Evolutionary conservation across 1,140 invertebrate genomes (phyloP).

Genomic region (Zophobas atratus): DNA sequence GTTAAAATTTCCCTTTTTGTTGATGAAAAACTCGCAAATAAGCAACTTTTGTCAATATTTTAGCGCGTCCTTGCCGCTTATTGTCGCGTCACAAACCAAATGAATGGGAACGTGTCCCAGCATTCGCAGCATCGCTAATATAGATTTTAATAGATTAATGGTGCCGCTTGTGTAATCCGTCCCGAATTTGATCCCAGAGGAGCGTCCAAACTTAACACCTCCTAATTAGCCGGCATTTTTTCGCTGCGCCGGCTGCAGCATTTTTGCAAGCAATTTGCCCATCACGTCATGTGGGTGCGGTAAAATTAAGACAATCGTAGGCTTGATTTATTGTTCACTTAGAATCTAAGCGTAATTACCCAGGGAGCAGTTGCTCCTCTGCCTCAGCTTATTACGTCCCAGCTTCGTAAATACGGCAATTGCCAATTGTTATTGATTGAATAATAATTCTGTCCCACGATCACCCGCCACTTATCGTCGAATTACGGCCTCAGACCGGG

Average conservation of each 20-base stretch:
- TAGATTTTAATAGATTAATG: background rate
- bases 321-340: slow-evolving; percentile 53
- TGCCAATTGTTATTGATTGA: slow-evolving; percentile 22
- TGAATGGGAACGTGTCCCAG: background rate
- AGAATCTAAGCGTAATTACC: slow-evolving; percentile 52
- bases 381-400: slow-evolving; percentile 24
- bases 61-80: background rate
- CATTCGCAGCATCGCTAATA: background rate
- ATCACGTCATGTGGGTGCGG: slow-evolving; percentile 46
- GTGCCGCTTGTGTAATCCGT: background rate
- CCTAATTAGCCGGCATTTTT: background rate
- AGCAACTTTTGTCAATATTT: background rate
- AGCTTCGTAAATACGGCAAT: slow-evolving; percentile 16
- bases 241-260: background rate
- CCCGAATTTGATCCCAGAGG: background rate
- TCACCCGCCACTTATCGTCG: background rate
- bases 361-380: slow-evolving; percentile 43
- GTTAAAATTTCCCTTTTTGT: background rate
- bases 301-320: slow-evolving; percentile 55
- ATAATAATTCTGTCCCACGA: slow-evolving; percentile 3
- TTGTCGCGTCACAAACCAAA: background rate
- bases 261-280: slow-evolving; percentile 36
- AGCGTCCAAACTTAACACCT: background rate
- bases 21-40: background rate
- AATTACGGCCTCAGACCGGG: background rate